phyloP scores from a whole-genome alignment of 2,888 invertebrate genomes.

The Slavum lentiscoides region DNA sequence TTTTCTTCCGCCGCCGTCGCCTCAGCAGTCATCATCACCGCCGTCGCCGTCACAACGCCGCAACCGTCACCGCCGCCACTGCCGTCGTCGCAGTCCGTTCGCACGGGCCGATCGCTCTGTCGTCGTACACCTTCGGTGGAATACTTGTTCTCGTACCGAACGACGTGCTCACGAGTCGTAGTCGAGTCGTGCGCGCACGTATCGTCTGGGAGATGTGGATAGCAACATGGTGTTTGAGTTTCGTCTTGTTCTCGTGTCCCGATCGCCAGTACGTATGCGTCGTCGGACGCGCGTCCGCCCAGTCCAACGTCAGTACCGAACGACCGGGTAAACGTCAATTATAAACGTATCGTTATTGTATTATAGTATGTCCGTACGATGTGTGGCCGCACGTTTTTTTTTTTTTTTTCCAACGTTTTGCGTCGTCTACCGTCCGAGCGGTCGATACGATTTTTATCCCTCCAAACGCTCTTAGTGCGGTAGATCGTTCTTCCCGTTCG shows the following conservation, averaged over 20 bases:
- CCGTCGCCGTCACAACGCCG: not conserved
- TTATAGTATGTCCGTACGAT: too few relatives aligned
- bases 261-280: conserved; percentile 30
- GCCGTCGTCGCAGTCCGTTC: not conserved
- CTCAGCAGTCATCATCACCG: not conserved
- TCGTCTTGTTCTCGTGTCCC: conserved; percentile 42
- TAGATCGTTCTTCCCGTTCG: too few relatives aligned
- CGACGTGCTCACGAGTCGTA: not conserved
- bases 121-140: too few relatives aligned
- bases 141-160: not conserved
- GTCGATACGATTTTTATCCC: too few relatives aligned
- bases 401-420: too few relatives aligned
- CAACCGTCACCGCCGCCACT: not conserved
- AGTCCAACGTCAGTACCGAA: not conserved
- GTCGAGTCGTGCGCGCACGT: not conserved
- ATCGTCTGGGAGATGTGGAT: conserved; percentile 47
- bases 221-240: conserved; percentile 48
- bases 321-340: conserved; percentile 11
- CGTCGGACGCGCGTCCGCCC: conserved; percentile 26
- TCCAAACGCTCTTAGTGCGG: too few relatives aligned
- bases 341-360: too few relatives aligned
- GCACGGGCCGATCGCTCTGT: not conserved
- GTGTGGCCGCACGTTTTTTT: too few relatives aligned
- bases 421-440: too few relatives aligned
- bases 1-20: not conserved